A percentile compares a stretch with the other conserved stretches of the same genome.
phyloP scores from a whole-genome alignment of 2,113 vertebrate species.

The Alexandromys fortis region DNA sequence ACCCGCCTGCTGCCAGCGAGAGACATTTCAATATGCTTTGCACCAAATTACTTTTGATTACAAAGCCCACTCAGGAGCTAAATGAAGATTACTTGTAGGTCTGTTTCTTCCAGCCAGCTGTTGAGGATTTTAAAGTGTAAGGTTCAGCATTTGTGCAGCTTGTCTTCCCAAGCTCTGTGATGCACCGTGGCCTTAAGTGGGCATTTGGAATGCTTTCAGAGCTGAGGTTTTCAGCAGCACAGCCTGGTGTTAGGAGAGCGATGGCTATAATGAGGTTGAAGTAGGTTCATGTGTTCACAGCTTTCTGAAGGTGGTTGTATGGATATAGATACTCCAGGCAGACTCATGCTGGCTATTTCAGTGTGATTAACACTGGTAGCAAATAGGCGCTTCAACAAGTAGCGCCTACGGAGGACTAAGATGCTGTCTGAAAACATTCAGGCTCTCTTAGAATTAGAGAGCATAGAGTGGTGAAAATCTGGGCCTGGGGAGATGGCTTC shows the following conservation, averaged over 20 bases:
- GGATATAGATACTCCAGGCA: conserved; percentile 69
- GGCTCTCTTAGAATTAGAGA: neutral
- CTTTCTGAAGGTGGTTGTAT: conserved; percentile 75
- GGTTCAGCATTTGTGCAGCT: conserved; percentile 77
- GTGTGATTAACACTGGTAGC: conserved; percentile 71
- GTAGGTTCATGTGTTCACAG: conserved; percentile 72
- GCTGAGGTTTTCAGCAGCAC: conserved; percentile 74
- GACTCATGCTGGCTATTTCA: conserved; percentile 71
- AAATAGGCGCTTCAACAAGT: conserved; percentile 53
- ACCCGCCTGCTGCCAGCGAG: conserved; percentile 71
- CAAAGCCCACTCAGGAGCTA: conserved; percentile 83
- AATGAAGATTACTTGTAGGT: conserved; percentile 82
- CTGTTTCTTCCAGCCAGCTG: conserved; percentile 75
- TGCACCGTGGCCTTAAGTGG: conserved; percentile 72
- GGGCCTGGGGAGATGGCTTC: neutral
- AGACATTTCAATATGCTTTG: conserved; percentile 78
- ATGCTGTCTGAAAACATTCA: conserved; percentile 60
- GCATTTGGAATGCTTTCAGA: conserved; percentile 74
- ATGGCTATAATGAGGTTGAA: conserved; percentile 78
- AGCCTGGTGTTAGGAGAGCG: conserved; percentile 67
- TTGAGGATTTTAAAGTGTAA: conserved; percentile 81
- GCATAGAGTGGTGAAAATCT: neutral
- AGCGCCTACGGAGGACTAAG: conserved; percentile 59
- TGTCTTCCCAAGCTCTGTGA: conserved; percentile 73
- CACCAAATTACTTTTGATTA: conserved; percentile 84